These are phyloP conservation scores for Tragelaphus scriptus DNA, from an alignment of 2,113 vertebrate genomes.

Conservation along the genomic window DNA sequence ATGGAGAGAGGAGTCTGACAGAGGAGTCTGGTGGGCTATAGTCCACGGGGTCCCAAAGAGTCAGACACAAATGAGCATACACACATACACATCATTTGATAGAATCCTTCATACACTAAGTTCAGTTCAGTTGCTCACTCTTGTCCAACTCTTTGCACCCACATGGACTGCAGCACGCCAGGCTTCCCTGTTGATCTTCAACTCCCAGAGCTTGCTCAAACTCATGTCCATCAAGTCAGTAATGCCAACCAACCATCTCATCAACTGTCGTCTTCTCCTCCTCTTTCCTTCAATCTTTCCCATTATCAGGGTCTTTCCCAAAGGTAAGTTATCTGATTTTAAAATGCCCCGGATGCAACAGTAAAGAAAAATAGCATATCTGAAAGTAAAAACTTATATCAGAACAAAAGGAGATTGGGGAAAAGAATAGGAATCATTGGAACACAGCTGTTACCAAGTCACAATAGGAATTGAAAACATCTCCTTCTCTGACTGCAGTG, in stretches of 20 bases:
- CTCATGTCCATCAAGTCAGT: rapidly evolving
- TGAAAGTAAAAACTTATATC: neutral
- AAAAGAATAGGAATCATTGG: neutral
- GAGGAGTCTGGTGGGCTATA: too few species aligned
- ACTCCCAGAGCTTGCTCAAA: neutral
- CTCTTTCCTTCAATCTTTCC: neutral
- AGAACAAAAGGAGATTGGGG: neutral
- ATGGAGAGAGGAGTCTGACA: neutral
- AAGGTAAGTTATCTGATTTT: neutral
- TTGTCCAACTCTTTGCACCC: neutral
- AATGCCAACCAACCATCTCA: neutral
- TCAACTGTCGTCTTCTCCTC: neutral
- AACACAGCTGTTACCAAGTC: neutral
- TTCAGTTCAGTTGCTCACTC: neutral
- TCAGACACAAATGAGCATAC: neutral
- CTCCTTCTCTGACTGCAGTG: neutral
- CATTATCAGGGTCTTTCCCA: neutral
- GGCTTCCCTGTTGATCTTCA: neutral
- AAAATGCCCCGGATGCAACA: neutral
- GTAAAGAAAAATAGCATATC: neutral
- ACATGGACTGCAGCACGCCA: neutral
- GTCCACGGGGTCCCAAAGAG: neutral
- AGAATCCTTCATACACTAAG: neutral
- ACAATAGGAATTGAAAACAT: neutral
- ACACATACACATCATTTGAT: neutral